A percentile compares a stretch with the other conserved stretches of the same genome.
These are phyloP conservation scores for Fregata magnificens DNA, from an alignment of 2,113 vertebrate genomes.

Conservation along the genomic window DNA sequence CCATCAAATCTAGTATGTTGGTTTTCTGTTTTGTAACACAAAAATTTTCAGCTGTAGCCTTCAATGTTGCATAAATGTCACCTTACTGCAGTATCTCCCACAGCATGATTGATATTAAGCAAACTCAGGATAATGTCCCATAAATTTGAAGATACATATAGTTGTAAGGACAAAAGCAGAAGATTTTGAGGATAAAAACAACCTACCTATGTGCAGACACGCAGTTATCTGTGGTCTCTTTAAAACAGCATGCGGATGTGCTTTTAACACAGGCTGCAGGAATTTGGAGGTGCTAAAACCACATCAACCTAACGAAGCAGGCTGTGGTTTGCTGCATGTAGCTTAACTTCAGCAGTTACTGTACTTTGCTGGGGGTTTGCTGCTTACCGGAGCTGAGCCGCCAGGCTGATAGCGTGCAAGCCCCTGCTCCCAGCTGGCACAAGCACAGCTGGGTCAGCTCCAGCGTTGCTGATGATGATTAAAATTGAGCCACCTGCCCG, in stretches of 20 bases:
- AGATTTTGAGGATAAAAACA: not conserved
- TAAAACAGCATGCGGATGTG: not conserved
- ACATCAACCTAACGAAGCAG: not conserved
- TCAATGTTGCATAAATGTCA: not conserved
- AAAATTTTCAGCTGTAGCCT: not conserved
- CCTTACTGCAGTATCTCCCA: not conserved
- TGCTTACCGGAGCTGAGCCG: not conserved
- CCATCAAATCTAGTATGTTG: not conserved
- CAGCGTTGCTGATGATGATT: accelerated
- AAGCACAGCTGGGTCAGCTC: not conserved
- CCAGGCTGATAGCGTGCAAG: not conserved
- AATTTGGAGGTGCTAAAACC: not conserved
- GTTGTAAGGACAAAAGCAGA: not conserved
- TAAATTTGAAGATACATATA: not conserved
- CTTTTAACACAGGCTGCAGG: not conserved
- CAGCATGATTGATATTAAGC: not conserved
- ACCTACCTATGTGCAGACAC: not conserved
- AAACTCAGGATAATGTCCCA: not conserved
- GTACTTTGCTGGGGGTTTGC: not conserved
- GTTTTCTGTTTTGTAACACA: not conserved
- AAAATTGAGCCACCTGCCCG: not conserved
- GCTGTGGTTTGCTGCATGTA: not conserved
- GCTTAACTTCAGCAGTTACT: not conserved
- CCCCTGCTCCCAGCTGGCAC: not conserved
- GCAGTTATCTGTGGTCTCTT: not conserved